Evolutionary conservation across 1,140 invertebrate species (phyloP).

Genomic region (Anagrus nilaparvatae): DNA sequence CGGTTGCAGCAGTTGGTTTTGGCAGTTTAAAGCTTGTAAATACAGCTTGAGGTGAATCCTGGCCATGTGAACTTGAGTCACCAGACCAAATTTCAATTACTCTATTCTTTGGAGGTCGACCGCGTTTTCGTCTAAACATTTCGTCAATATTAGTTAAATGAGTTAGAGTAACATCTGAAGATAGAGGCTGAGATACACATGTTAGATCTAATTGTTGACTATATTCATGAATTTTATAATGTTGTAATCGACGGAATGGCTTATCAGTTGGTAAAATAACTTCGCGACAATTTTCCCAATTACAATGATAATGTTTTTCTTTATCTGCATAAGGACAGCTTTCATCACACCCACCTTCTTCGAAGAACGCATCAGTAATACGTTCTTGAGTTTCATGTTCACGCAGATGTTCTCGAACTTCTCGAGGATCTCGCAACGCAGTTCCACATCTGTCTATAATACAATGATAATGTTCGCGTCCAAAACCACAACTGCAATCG

Average conservation of each 20-base stretch:
- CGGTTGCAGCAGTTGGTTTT: slow-evolving; percentile 44
- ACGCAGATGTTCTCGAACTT: slow-evolving; percentile 73
- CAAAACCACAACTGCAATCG: slow-evolving; percentile 33
- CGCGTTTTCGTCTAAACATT: slow-evolving; percentile 82
- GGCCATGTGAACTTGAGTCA: slow-evolving; percentile 42
- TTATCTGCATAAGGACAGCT: slow-evolving; percentile 67
- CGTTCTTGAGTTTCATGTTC: slow-evolving; percentile 80
- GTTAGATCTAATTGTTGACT: slow-evolving; percentile 37
- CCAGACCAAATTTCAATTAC: slow-evolving; percentile 82
- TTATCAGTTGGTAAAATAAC: slow-evolving; percentile 74
- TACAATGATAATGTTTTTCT: slow-evolving; percentile 82
- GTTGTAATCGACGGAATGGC: slow-evolving; percentile 76
- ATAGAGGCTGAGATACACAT: slow-evolving; percentile 41
- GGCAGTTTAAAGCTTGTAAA: slow-evolving; percentile 89
- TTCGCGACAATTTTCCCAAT: slow-evolving; percentile 77
- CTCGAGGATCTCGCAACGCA: slow-evolving; percentile 36
- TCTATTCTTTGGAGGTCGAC: slow-evolving; percentile 83
- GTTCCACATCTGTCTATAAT: slow-evolving; percentile 35
- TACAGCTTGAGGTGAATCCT: slow-evolving; percentile 75
- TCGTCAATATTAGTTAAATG: slow-evolving; percentile 70
- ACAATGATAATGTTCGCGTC: slow-evolving; percentile 37
- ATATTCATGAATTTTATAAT: slow-evolving; percentile 79
- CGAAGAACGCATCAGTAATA: slow-evolving; percentile 72
- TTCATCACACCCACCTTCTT: slow-evolving; percentile 55
- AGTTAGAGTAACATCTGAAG: slow-evolving; percentile 50